Percentiles rank a stretch among this genome's conserved stretches.
Evolutionary conservation across 2,113 vertebrate species (phyloP).

Genomic region (Anhinga rufa): DNA sequence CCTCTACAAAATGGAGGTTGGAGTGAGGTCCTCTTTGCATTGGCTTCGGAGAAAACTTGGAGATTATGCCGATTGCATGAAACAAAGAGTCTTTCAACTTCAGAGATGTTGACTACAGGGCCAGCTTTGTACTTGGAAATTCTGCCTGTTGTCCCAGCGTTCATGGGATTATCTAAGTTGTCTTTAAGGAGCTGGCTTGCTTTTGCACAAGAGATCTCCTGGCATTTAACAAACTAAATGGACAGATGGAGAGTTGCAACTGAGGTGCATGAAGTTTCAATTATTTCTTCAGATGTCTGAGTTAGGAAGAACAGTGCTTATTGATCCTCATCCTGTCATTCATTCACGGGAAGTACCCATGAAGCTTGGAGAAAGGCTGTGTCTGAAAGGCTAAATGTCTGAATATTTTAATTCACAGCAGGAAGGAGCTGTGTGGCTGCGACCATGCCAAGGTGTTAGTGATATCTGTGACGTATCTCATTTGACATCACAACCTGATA

Average conservation of each 20-base stretch:
- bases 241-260: neutral
- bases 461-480: neutral
- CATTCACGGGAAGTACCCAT: neutral
- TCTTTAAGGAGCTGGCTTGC: neutral
- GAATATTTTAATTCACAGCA: neutral
- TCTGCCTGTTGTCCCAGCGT: neutral
- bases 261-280: neutral
- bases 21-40: neutral
- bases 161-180: slow-evolving; percentile 23
- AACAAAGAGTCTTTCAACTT: slow-evolving; percentile 16
- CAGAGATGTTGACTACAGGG: neutral
- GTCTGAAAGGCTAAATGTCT: neutral
- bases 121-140: neutral
- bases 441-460: neutral
- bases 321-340: neutral
- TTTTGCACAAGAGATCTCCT: neutral
- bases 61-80: neutral
- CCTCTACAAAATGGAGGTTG: neutral
- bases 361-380: neutral
- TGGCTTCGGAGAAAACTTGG: neutral
- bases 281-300: neutral
- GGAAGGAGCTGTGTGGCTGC: neutral
- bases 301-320: neutral
- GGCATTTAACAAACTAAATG: neutral
- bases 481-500: neutral